Percentiles rank a stretch among this genome's conserved stretches.
Conservation (phyloP, 1,140 invertebrate genomes). For the Dendrolimus kikuchii region DNA sequence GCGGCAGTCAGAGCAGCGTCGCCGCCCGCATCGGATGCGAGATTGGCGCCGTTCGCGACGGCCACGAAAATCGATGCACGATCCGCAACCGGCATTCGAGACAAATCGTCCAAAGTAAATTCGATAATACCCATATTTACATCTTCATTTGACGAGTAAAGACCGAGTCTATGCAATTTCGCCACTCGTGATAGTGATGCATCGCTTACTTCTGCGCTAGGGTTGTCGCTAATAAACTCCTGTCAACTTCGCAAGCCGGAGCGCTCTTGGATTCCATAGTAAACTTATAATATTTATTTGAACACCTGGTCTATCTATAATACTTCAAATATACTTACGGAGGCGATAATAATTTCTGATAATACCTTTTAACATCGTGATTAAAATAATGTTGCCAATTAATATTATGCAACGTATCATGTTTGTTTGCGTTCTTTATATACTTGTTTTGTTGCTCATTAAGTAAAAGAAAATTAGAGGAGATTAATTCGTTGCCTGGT, state of each 20-base stretch:
- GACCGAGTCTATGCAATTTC: slow-evolving; percentile 34
- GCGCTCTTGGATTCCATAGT: slow-evolving; percentile 8
- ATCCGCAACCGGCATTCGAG: slow-evolving; percentile 53
- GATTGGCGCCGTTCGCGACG: slow-evolving; percentile 49
- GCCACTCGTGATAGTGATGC: slow-evolving; percentile 35
- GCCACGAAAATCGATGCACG: slow-evolving; percentile 66
- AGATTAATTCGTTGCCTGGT: too few species aligned
- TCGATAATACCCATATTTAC: slow-evolving; percentile 25
- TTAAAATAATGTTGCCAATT: too few species aligned
- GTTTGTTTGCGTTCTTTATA: too few species aligned
- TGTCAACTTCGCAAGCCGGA: slow-evolving; percentile 22
- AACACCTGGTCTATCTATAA: too few species aligned
- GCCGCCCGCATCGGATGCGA: slow-evolving; percentile 54
- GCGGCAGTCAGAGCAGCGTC: slow-evolving; percentile 61
- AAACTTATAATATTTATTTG: too few species aligned
- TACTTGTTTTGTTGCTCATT: too few species aligned
- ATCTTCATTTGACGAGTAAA: slow-evolving; percentile 36
- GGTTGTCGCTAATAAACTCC: slow-evolving; percentile 20
- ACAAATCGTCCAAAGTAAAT: slow-evolving; percentile 48
- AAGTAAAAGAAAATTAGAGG: too few species aligned
- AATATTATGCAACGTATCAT: too few species aligned
- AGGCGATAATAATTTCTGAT: too few species aligned
- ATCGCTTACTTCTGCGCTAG: slow-evolving; percentile 19
- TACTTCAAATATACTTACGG: too few species aligned
- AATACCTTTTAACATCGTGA: too few species aligned